phyloP scores from a whole-genome alignment of 2,797 vertebrate genomes.

The Heliangelus exortis region DNA sequence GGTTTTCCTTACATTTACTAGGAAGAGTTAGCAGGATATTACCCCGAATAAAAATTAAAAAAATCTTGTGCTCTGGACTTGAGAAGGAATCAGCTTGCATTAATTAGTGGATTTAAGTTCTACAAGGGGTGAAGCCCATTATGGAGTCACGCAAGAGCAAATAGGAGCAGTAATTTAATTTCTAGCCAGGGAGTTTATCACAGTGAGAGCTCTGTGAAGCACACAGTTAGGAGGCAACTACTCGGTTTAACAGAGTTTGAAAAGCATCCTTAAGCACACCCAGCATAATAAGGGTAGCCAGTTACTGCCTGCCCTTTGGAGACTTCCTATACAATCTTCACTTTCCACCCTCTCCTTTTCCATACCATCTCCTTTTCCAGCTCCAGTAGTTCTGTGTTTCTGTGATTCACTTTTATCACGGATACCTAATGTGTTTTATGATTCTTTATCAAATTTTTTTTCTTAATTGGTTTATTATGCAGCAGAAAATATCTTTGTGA shows the following conservation, averaged over 20 bases:
- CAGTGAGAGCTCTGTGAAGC: background rate
- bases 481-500: background rate
- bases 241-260: background rate
- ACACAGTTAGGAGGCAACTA: background rate
- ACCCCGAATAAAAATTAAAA: background rate
- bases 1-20: background rate
- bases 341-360: too few relatives aligned
- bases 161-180: conserved; percentile 64
- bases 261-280: background rate
- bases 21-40: background rate
- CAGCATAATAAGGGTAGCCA: fast-evolving
- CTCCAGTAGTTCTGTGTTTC: too few relatives aligned
- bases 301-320: background rate
- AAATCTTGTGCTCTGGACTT: background rate
- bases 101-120: conserved; percentile 54
- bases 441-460: background rate
- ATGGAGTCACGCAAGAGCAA: conserved; percentile 55
- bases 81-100: conserved; percentile 46
- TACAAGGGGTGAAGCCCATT: conserved; percentile 51
- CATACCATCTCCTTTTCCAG: too few relatives aligned
- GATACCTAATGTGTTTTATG: background rate
- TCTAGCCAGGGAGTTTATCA: conserved; percentile 65
- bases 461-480: background rate
- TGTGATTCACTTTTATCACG: background rate
- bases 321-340: background rate